Evolutionary conservation across 1,140 invertebrate species (phyloP).

Genomic region (Batillaria attramentaria): DNA sequence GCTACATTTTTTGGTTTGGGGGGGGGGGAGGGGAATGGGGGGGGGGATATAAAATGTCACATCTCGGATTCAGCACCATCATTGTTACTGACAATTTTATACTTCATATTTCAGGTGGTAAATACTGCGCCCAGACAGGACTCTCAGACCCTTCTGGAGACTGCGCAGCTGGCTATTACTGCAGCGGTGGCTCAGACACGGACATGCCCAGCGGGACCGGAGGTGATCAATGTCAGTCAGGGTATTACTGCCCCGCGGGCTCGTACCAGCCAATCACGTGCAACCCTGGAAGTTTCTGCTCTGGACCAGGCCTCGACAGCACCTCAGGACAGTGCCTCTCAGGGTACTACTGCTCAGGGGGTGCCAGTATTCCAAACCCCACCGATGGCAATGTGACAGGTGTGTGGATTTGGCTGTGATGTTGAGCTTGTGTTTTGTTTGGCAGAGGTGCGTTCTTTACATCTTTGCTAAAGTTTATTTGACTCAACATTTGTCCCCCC

Average conservation of each 20-base stretch:
- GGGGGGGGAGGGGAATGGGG: no score
- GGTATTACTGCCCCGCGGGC: slow-evolving; percentile 59
- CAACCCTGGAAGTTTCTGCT: slow-evolving; percentile 61
- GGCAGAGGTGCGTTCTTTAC: no score
- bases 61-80: no score
- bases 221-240: slow-evolving; percentile 52
- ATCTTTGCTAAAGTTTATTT: no score
- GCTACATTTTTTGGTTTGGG: no score
- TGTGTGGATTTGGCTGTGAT: slow-evolving; percentile 25
- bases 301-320: slow-evolving; percentile 49
- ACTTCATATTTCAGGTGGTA: slow-evolving; percentile 52
- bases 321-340: slow-evolving; percentile 56
- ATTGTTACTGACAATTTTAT: no score
- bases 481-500: no score
- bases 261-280: slow-evolving; percentile 56
- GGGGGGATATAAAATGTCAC: no score
- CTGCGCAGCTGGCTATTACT: slow-evolving; percentile 64
- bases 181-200: slow-evolving; percentile 52
- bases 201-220: slow-evolving; percentile 48
- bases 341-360: slow-evolving; percentile 63
- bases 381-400: slow-evolving; percentile 66
- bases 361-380: slow-evolving; percentile 59
- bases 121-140: slow-evolving; percentile 55
- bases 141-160: slow-evolving; percentile 52
- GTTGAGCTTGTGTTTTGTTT: background rate